Percentiles rank a stretch among this genome's conserved stretches.
Evolutionary conservation across 2,797 vertebrate species (phyloP).

Genomic region (Oreochromis grahami): DNA sequence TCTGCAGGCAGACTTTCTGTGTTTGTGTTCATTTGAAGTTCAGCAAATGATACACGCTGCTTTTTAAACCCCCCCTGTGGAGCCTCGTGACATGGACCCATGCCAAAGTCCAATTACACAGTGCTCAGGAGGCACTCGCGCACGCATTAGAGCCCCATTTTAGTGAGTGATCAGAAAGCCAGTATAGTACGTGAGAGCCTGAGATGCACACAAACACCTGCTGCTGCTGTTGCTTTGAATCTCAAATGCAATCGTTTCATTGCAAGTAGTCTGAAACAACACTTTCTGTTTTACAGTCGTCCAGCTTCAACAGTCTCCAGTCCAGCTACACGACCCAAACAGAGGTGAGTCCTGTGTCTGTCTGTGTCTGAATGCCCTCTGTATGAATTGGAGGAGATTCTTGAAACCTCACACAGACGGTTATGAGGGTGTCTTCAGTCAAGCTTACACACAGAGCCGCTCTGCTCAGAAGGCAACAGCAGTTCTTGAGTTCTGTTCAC

Average conservation of each 20-base stretch:
- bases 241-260: not conserved
- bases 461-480: not conserved
- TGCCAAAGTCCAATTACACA: not conserved
- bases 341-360: slow-evolving; percentile 31
- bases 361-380: not conserved
- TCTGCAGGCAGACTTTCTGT: not conserved
- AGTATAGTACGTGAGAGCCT: not conserved
- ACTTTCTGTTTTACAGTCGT: slow-evolving; percentile 16
- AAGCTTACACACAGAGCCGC: not conserved
- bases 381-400: not conserved
- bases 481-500: not conserved
- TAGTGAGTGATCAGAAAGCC: not conserved
- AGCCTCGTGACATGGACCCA: not conserved
- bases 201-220: not conserved
- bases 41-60: not conserved
- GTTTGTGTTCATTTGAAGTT: not conserved
- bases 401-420: not conserved
- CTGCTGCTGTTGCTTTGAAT: slow-evolving; percentile 13
- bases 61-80: not conserved
- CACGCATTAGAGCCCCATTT: not conserved
- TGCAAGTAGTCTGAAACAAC: not conserved
- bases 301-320: slow-evolving; percentile 13
- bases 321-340: slow-evolving; percentile 17
- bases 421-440: not conserved
- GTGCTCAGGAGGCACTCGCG: accelerated